Evolutionary conservation across 2,888 invertebrate genomes (phyloP).

Genomic region (Microchrysa polita): DNA sequence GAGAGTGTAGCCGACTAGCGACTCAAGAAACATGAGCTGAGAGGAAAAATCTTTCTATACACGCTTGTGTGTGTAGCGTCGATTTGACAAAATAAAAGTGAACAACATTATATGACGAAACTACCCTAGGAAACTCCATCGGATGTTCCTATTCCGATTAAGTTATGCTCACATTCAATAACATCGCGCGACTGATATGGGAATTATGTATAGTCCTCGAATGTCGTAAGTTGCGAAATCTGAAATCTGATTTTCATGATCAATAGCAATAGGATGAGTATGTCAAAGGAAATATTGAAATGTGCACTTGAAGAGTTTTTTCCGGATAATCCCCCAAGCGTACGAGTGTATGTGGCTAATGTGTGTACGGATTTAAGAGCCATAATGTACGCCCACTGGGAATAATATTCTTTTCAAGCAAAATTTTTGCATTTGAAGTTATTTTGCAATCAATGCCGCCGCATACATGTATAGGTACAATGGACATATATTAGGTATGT

Average conservation of each 20-base stretch:
- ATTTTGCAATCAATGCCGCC: neutral
- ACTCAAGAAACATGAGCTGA: too few relatives aligned
- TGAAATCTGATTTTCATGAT: slow-evolving; percentile 47
- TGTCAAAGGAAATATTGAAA: slow-evolving; percentile 46
- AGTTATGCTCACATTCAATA: slow-evolving; percentile 43
- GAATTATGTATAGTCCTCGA: neutral
- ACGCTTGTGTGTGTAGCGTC: too few relatives aligned
- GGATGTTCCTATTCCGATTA: slow-evolving; percentile 17
- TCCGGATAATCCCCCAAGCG: slow-evolving; percentile 42
- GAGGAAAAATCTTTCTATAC: too few relatives aligned
- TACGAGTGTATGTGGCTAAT: neutral
- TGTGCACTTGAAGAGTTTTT: slow-evolving; percentile 45
- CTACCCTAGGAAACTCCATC: too few relatives aligned
- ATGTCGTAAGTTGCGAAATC: slow-evolving; percentile 45
- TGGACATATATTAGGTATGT: too few relatives aligned
- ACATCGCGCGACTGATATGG: slow-evolving; percentile 12
- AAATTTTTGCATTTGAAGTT: slow-evolving; percentile 40
- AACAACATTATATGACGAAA: too few relatives aligned
- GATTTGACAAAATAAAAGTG: too few relatives aligned
- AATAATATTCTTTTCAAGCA: slow-evolving; percentile 31
- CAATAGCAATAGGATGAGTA: slow-evolving; percentile 38
- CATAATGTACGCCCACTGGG: slow-evolving; percentile 39
- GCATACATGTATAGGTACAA: too few relatives aligned
- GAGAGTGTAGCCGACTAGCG: too few relatives aligned
- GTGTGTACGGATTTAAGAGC: slow-evolving; percentile 20